Conservation (phyloP, 2,797 vertebrate genomes). For the Pseudomugil tenellus region DNA sequence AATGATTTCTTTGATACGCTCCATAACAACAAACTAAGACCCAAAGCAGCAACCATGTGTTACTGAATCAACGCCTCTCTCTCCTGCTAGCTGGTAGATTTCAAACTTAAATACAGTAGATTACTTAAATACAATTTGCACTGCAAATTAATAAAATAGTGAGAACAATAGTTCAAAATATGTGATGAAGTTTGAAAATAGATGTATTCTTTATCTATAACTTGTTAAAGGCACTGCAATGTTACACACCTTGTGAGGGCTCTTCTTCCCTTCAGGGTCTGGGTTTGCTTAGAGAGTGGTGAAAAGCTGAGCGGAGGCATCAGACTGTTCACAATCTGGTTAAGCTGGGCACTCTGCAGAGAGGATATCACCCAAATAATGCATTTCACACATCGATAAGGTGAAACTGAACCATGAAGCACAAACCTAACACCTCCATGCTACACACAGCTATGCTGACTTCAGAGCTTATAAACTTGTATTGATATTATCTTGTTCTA, state of each 20-base stretch:
- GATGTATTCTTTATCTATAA: not conserved
- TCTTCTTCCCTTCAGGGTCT: constrained; percentile 77
- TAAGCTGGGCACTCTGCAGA: constrained; percentile 91
- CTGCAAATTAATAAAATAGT: no score
- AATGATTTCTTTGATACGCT: not conserved
- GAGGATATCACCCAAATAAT: constrained; percentile 33
- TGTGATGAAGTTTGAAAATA: not conserved
- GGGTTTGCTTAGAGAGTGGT: constrained; percentile 83
- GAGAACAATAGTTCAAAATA: no score
- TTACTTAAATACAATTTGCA: no score
- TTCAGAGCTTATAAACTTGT: not conserved
- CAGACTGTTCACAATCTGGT: constrained; percentile 90
- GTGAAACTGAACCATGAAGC: not conserved
- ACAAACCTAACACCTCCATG: not conserved
- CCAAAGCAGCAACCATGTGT: no score
- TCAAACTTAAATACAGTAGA: no score
- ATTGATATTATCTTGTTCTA: not conserved
- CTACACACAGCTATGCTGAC: not conserved
- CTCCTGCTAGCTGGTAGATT: not conserved
- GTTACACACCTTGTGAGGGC: constrained; percentile 72
- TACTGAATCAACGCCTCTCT: not conserved
- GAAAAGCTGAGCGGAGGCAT: constrained; percentile 88
- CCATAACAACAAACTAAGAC: not conserved
- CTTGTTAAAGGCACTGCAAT: not conserved
- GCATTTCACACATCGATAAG: constrained; percentile 2